Percentiles rank a stretch among this genome's conserved stretches.
Conservation (phyloP, 2,797 vertebrate species). For the Typhlichthys eigenmanni region DNA sequence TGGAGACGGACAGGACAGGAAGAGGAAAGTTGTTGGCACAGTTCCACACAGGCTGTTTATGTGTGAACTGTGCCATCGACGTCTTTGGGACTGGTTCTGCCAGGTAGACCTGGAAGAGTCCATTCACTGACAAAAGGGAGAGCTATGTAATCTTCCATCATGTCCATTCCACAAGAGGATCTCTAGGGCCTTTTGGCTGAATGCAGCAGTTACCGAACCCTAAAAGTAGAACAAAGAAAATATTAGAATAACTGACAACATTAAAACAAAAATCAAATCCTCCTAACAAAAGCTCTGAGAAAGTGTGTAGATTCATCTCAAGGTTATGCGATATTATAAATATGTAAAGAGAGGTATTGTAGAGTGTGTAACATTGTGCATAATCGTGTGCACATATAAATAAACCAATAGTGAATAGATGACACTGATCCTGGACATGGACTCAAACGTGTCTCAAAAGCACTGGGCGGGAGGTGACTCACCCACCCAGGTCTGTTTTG, state of each 20-base stretch:
- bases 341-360: too few species aligned
- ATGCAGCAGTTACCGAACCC: slow-evolving; percentile 90
- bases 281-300: neutral
- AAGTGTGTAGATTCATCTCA: neutral
- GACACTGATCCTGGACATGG: neutral
- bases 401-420: too few species aligned
- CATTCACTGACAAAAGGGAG: slow-evolving; percentile 23
- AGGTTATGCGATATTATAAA: slow-evolving; percentile 8
- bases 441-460: neutral
- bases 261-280: slow-evolving; percentile 6
- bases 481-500: slow-evolving; percentile 71
- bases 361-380: too few species aligned
- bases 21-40: slow-evolving; percentile 33
- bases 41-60: slow-evolving; percentile 47
- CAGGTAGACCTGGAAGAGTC: slow-evolving; percentile 44
- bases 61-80: slow-evolving; percentile 35
- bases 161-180: slow-evolving; percentile 90
- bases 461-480: slow-evolving; percentile 40
- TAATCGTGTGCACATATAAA: too few species aligned
- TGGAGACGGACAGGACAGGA: slow-evolving; percentile 62
- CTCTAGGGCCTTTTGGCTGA: slow-evolving; percentile 89
- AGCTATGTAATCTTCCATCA: slow-evolving; percentile 71
- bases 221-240: slow-evolving; percentile 51
- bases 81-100: slow-evolving; percentile 47
- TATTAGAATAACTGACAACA: slow-evolving; percentile 1